Evolutionary conservation across 2,797 vertebrate genomes (phyloP), one percentile per base, ranked within the genome.

Genomic region (Lemur catta): DNA sequence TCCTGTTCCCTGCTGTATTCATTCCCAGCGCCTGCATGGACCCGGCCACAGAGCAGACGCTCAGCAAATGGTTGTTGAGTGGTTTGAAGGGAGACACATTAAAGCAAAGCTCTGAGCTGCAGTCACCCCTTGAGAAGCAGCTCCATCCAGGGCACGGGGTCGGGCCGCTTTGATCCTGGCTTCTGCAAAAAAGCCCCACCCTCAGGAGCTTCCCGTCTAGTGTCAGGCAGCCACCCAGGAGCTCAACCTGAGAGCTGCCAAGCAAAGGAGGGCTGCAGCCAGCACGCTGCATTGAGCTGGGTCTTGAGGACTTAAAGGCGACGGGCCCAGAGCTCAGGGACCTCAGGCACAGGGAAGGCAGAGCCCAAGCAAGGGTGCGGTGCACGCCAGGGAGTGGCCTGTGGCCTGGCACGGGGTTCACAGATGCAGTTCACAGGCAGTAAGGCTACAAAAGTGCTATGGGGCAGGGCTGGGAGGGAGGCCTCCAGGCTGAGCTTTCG

Each of bases 81-180:
- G 48, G 65, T 11, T 20, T 38, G 7, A 30, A 33, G 55, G 11
- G 57, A 35, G 71, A 35, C 13, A 1, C 5, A 2, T 46, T 7
- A 24, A 65, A 88, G 67, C 24, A 0, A 9, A 71, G 35, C 33
- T 71, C 92, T 22, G 48, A 74, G 79, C 22, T 18, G 4, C 12
- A 1, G 48, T 46, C 41, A 18, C 38, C 22, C 15, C 22, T 80
- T 63, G 41, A 72, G 61, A 76, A 67, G 69, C 50, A 18, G 0
- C 52, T 78, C 57, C 38, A 26, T 35, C 67, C 13, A 4, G 79
- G 67, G 11, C 59, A 26, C 59, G 13, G 38, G 59, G 26, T 4
- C 24, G 0, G 3, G 75, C 38, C 1, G 46, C 80, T 33, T 52
- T 30, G 76, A 63, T 0, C 1, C 28, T 1, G 2, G 1, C 35